Conservation (phyloP, 2,888 invertebrate species). For the Drosophila pseudotakahashii region DNA sequence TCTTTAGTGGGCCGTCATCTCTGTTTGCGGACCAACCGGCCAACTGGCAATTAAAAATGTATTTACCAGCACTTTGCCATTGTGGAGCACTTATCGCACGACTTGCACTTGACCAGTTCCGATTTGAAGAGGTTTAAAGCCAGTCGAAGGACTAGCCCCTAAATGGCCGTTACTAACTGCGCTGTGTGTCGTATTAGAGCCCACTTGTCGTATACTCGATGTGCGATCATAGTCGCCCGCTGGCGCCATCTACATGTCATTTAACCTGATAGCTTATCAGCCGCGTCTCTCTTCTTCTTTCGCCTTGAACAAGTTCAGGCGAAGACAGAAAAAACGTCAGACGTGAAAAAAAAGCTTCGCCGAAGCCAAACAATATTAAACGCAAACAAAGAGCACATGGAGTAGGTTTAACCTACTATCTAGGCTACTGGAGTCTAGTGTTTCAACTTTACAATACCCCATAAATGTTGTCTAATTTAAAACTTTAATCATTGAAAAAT, state of each 20-base stretch:
- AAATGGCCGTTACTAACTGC: slow-evolving; percentile 23
- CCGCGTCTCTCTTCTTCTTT: slow-evolving; percentile 28
- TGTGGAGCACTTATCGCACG: slow-evolving; percentile 41
- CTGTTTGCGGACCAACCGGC: slow-evolving; percentile 54
- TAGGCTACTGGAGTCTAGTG: background rate
- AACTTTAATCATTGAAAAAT: background rate
- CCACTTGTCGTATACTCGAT: slow-evolving; percentile 54
- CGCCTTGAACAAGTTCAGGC: slow-evolving; percentile 59
- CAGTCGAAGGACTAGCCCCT: slow-evolving; percentile 50
- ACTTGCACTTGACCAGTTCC: slow-evolving; percentile 20
- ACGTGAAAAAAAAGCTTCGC: slow-evolving; percentile 50
- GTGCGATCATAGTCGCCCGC: slow-evolving; percentile 36
- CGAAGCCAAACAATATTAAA: slow-evolving; percentile 70
- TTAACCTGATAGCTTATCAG: slow-evolving; percentile 47
- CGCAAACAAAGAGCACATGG: slow-evolving; percentile 26
- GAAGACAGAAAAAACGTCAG: slow-evolving; percentile 25
- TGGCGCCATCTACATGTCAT: slow-evolving; percentile 63
- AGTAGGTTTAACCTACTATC: background rate
- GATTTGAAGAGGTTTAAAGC: slow-evolving; percentile 29
- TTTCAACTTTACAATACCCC: background rate
- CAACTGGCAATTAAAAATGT: slow-evolving; percentile 69
- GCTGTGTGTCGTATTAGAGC: slow-evolving; percentile 5
- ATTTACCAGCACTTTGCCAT: slow-evolving; percentile 57
- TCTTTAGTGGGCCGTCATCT: slow-evolving; percentile 62
- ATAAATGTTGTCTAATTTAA: background rate